These are phyloP conservation scores for Thalassoma bifasciatum DNA, from an alignment of 2,113 vertebrate genomes.

Conservation along the genomic window DNA sequence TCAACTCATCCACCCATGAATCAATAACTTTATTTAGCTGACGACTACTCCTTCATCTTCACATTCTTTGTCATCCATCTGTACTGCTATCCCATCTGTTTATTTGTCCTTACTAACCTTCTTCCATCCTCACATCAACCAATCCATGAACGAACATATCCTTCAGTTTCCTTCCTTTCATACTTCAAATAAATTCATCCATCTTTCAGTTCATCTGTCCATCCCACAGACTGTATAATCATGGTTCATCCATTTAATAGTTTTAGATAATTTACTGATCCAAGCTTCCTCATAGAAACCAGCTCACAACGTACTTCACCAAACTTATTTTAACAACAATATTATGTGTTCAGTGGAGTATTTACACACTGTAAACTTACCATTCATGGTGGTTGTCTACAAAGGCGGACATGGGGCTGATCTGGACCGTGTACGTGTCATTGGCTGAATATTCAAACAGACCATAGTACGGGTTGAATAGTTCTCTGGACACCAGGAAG, in stretches of 20 bases:
- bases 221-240: too few species aligned
- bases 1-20: background rate
- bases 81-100: too few species aligned
- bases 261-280: background rate
- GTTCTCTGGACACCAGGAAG: conserved; percentile 97
- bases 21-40: background rate
- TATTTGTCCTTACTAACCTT: background rate
- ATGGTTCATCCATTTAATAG: conserved; percentile 9
- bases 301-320: background rate
- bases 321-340: background rate
- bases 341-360: background rate
- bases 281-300: conserved; percentile 28
- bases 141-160: background rate
- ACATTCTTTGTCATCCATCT: too few species aligned
- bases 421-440: conserved; percentile 99
- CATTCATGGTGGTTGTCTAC: conserved; percentile 99
- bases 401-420: conserved; percentile 99
- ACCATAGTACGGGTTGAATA: conserved; percentile 99
- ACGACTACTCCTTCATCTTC: too few species aligned
- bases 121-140: background rate
- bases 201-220: background rate
- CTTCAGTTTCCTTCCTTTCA: background rate
- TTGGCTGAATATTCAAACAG: conserved; percentile 99
- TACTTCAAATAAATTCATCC: background rate
- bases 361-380: conserved; percentile 80